A percentile compares a stretch with the other conserved stretches of the same genome.
Evolutionary conservation across 2,113 vertebrate genomes (phyloP).

Genomic region (Callipepla squamata): DNA sequence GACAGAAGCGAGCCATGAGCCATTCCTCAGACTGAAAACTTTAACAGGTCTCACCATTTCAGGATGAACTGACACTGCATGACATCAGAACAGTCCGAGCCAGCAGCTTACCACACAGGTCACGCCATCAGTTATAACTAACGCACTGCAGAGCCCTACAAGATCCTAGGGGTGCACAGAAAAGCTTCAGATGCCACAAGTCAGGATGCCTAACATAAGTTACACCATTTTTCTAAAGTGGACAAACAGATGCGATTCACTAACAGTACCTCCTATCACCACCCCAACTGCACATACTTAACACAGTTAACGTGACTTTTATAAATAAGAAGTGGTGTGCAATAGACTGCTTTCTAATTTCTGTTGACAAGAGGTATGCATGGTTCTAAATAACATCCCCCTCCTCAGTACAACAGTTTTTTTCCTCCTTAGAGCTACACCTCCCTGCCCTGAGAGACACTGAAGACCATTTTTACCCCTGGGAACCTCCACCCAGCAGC

Average conservation of each 20-base stretch:
- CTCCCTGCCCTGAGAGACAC: background rate
- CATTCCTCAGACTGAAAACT: background rate
- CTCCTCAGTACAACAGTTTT: accelerated
- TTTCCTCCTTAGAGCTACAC: background rate
- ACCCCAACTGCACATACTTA: background rate
- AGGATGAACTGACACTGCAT: background rate
- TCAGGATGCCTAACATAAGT: background rate
- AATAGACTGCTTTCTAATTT: background rate
- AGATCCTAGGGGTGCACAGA: background rate
- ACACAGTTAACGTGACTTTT: background rate
- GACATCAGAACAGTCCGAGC: background rate
- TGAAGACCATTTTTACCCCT: background rate
- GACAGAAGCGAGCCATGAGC: background rate
- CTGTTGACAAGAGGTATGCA: background rate
- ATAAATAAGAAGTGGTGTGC: background rate
- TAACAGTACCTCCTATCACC: background rate
- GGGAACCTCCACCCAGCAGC: background rate
- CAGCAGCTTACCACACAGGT: background rate
- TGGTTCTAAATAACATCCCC: background rate
- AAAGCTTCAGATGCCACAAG: background rate
- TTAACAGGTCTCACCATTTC: background rate
- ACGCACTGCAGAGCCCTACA: background rate
- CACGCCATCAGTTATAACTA: background rate
- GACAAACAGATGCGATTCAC: background rate
- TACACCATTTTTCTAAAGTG: background rate